These are phyloP conservation scores for Symphodus melops DNA, from an alignment of 2,113 vertebrate species.

Conservation along the genomic window DNA sequence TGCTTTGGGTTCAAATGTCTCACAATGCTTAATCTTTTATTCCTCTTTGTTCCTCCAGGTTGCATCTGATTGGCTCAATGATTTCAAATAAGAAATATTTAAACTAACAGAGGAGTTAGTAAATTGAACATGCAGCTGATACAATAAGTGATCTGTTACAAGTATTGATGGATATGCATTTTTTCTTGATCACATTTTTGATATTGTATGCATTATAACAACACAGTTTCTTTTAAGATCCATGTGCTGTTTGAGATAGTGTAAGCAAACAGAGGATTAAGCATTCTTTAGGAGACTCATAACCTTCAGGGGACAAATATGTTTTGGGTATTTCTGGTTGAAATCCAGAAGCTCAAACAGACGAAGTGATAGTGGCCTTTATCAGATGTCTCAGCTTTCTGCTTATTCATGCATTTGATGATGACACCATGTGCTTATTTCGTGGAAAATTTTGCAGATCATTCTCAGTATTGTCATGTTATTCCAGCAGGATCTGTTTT, in stretches of 20 bases:
- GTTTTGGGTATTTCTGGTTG: background rate
- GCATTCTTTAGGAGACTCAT: no score
- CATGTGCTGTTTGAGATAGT: background rate
- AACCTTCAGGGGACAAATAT: no score
- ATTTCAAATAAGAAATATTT: no score
- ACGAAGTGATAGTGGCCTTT: background rate
- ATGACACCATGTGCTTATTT: background rate
- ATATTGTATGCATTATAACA: background rate
- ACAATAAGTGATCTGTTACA: no score
- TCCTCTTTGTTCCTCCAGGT: background rate
- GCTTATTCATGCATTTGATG: background rate
- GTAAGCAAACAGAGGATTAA: background rate
- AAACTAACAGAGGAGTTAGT: no score
- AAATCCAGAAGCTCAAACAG: background rate
- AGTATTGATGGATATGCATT: no score
- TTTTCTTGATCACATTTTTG: background rate
- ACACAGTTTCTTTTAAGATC: background rate
- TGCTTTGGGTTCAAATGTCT: background rate
- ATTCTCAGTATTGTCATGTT: slow-evolving; percentile 5
- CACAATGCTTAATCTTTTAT: background rate
- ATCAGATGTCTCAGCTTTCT: background rate
- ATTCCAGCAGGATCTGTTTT: slow-evolving; percentile 21
- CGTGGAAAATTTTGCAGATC: background rate
- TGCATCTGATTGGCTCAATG: background rate
- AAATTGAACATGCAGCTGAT: no score